phyloP scores from a whole-genome alignment of 2,888 invertebrate species.

The Standfussiana lucernea region DNA sequence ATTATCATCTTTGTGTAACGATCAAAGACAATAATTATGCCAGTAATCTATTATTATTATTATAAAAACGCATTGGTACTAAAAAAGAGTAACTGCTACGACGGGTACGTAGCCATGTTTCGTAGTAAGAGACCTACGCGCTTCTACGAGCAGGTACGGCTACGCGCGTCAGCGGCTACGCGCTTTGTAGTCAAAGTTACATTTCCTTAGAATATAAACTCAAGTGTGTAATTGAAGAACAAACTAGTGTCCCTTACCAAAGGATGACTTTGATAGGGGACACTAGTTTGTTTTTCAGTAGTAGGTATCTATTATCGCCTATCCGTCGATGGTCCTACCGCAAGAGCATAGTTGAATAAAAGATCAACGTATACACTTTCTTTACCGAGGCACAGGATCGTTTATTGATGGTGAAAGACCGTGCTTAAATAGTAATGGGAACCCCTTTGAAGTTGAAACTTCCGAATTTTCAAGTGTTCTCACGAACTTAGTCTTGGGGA shows the following conservation, averaged over 20 bases:
- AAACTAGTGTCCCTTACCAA: slow-evolving; percentile 22
- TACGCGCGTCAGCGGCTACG: neutral
- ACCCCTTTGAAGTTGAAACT: slow-evolving; percentile 68
- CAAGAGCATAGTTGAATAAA: slow-evolving; percentile 43
- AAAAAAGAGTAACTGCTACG: neutral
- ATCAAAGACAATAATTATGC: neutral
- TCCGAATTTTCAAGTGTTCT: slow-evolving; percentile 71
- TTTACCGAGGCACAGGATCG: slow-evolving; percentile 32
- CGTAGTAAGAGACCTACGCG: neutral
- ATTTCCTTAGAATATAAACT: slow-evolving; percentile 1
- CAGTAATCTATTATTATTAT: neutral
- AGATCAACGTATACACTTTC: slow-evolving; percentile 49
- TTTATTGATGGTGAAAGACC: slow-evolving; percentile 60
- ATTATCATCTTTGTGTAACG: neutral
- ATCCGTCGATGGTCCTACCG: slow-evolving; percentile 10
- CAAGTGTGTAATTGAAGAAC: slow-evolving; percentile 22
- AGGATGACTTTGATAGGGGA: neutral
- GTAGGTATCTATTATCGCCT: slow-evolving; percentile 1
- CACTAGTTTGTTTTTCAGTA: neutral
- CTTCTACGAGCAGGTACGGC: neutral
- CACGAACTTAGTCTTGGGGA: slow-evolving; percentile 62
- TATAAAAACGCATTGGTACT: neutral
- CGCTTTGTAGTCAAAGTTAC: neutral
- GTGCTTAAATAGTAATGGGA: slow-evolving; percentile 69
- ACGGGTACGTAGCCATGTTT: neutral